These are phyloP conservation scores for Aegotheles bennettii DNA, from an alignment of 2,113 vertebrate genomes.

Conservation along the genomic window DNA sequence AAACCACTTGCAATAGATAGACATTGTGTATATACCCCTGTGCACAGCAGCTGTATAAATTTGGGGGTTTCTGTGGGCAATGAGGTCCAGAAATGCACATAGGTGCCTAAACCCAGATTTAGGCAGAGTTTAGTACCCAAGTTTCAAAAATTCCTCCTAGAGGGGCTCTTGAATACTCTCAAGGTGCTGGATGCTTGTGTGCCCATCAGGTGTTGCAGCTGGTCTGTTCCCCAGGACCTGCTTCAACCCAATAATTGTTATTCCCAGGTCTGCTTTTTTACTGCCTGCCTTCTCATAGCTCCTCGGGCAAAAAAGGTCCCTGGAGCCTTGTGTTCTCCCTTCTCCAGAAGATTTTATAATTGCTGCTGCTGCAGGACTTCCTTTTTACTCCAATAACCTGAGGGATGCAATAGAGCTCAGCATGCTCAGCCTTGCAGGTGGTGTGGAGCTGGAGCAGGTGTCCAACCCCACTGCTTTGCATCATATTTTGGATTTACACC, in stretches of 20 bases:
- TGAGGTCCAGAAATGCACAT: neutral
- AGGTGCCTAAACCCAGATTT: neutral
- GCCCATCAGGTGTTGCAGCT: conserved; percentile 13
- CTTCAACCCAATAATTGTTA: conserved; percentile 5
- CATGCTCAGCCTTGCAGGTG: neutral
- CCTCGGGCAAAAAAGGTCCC: neutral
- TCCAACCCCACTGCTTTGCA: neutral
- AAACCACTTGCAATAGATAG: neutral
- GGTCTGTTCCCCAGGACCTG: neutral
- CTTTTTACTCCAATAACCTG: neutral
- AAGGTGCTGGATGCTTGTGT: neutral
- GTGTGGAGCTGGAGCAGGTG: neutral
- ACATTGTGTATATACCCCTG: neutral
- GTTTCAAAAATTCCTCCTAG: neutral
- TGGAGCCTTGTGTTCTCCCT: neutral
- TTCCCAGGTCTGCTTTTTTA: conserved; percentile 34
- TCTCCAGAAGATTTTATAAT: conserved; percentile 23
- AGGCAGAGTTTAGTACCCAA: neutral
- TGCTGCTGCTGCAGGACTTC: neutral
- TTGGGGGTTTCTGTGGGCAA: accelerated
- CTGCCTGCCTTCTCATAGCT: neutral
- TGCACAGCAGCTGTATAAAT: neutral
- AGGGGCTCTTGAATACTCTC: neutral
- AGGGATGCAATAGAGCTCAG: neutral
- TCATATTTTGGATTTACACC: neutral